These are phyloP conservation scores for Dorcus parallelipipedus DNA, from an alignment of 2,888 invertebrate species.

Conservation along the genomic window DNA sequence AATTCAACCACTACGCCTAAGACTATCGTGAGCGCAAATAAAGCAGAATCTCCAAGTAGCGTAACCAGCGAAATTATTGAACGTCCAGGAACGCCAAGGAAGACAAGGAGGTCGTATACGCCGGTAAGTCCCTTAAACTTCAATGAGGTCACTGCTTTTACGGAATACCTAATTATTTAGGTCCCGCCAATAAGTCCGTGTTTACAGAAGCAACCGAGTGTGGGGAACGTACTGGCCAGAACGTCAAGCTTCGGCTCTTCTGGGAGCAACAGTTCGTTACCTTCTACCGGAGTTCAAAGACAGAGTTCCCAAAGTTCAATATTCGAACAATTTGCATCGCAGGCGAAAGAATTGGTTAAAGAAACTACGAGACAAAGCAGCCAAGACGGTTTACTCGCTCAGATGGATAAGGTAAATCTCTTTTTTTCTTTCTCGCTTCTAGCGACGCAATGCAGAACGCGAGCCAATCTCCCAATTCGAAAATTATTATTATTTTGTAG, in stretches of 20 bases:
- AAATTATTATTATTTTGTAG: slow-evolving; percentile 38
- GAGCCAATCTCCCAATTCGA: neutral
- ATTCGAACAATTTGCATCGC: slow-evolving; percentile 82
- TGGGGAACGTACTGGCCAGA: slow-evolving; percentile 59
- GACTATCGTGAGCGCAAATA: slow-evolving; percentile 61
- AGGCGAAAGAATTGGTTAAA: slow-evolving; percentile 83
- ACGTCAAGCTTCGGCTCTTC: slow-evolving; percentile 62
- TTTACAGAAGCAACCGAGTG: slow-evolving; percentile 59
- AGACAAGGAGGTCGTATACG: slow-evolving; percentile 50
- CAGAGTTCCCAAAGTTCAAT: slow-evolving; percentile 82
- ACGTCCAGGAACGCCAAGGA: slow-evolving; percentile 55
- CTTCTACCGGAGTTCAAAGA: slow-evolving; percentile 53
- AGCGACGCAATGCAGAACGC: too few relatives aligned
- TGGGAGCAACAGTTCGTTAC: slow-evolving; percentile 42
- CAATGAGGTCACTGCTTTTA: neutral
- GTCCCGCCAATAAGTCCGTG: slow-evolving; percentile 56
- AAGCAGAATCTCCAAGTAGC: slow-evolving; percentile 53
- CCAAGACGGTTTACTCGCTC: slow-evolving; percentile 82
- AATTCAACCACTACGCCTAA: slow-evolving; percentile 72
- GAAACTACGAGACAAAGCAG: slow-evolving; percentile 87
- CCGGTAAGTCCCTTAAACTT: slow-evolving; percentile 46
- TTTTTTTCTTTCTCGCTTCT: neutral
- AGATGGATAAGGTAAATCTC: slow-evolving; percentile 78
- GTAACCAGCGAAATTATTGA: slow-evolving; percentile 55
- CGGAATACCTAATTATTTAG: slow-evolving; percentile 32